Percentiles rank a stretch among this genome's conserved stretches.
Conservation (phyloP, 2,888 invertebrate species). For the Cheilosia vulpina region DNA sequence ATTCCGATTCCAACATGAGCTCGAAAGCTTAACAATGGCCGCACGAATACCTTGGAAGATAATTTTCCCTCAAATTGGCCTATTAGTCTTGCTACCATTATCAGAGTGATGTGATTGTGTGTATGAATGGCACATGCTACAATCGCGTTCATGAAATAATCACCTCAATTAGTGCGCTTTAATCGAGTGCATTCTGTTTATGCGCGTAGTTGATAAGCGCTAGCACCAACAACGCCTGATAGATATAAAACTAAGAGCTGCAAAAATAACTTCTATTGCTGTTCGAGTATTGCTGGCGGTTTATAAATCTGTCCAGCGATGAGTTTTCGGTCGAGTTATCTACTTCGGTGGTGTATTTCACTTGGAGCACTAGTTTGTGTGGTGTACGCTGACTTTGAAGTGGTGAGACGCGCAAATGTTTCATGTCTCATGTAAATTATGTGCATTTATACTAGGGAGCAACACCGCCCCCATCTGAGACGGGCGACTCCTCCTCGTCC, state of each 20-base stretch:
- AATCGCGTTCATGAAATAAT: too few relatives aligned
- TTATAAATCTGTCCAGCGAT: neutral
- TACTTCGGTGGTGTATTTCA: constrained; percentile 2
- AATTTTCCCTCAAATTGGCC: too few relatives aligned
- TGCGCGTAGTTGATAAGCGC: too few relatives aligned
- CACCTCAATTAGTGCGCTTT: too few relatives aligned
- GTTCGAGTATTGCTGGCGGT: neutral
- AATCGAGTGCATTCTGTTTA: too few relatives aligned
- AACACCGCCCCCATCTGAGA: neutral
- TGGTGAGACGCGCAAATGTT: neutral
- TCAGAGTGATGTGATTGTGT: too few relatives aligned
- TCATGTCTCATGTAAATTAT: neutral
- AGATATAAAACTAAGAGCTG: neutral
- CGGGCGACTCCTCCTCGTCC: constrained; percentile 1
- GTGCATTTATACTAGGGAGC: constrained; percentile 1
- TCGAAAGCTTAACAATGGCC: too few relatives aligned
- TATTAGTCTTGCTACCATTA: too few relatives aligned
- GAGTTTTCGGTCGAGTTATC: neutral
- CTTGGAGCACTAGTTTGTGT: neutral
- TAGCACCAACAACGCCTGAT: neutral
- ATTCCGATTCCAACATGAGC: too few relatives aligned
- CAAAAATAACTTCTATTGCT: neutral
- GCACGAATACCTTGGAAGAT: too few relatives aligned
- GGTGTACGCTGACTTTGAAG: constrained; percentile 3
- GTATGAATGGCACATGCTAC: too few relatives aligned